Conservation (phyloP, 2,113 vertebrate species). For the Pseudorhombus dupliciocellatus region DNA sequence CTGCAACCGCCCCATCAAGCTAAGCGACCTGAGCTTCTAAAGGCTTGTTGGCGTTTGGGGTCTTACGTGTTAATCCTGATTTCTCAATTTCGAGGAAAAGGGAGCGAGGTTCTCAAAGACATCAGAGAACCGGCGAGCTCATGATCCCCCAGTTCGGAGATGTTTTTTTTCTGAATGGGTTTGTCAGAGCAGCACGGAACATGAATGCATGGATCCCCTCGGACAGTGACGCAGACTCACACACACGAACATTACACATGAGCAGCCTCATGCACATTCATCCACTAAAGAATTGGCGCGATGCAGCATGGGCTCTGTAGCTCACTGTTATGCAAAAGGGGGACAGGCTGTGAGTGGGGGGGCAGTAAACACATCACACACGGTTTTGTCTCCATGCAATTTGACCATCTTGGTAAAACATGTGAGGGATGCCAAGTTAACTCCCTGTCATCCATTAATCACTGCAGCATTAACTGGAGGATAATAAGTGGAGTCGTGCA, state of each 20-base stretch:
- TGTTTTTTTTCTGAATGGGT: neutral
- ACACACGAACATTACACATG: slow-evolving; percentile 45
- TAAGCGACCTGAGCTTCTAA: slow-evolving; percentile 25
- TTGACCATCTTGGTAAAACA: slow-evolving; percentile 47
- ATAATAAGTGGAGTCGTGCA: slow-evolving; percentile 38
- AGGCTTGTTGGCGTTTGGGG: slow-evolving; percentile 6
- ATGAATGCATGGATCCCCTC: slow-evolving; percentile 25
- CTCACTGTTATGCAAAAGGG: slow-evolving; percentile 61
- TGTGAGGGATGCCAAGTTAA: slow-evolving; percentile 57
- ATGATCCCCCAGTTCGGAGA: neutral
- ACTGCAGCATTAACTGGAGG: slow-evolving; percentile 38
- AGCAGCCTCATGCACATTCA: slow-evolving; percentile 49
- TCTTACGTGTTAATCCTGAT: slow-evolving; percentile 40
- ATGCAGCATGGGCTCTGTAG: slow-evolving; percentile 36
- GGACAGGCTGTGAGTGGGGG: slow-evolving; percentile 38
- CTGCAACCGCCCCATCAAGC: slow-evolving; percentile 31
- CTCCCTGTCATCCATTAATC: slow-evolving; percentile 56
- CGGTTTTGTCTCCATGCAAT: slow-evolving; percentile 54
- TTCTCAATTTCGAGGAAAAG: slow-evolving; percentile 28
- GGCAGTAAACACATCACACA: slow-evolving; percentile 58
- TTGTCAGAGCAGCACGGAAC: neutral
- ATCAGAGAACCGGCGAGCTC: slow-evolving; percentile 15
- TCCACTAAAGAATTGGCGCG: slow-evolving; percentile 48
- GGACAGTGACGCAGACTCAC: slow-evolving; percentile 11
- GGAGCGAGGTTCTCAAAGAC: neutral